Evolutionary conservation across 1,140 invertebrate genomes (phyloP).

Genomic region (Pseudomyrmex gracilis): DNA sequence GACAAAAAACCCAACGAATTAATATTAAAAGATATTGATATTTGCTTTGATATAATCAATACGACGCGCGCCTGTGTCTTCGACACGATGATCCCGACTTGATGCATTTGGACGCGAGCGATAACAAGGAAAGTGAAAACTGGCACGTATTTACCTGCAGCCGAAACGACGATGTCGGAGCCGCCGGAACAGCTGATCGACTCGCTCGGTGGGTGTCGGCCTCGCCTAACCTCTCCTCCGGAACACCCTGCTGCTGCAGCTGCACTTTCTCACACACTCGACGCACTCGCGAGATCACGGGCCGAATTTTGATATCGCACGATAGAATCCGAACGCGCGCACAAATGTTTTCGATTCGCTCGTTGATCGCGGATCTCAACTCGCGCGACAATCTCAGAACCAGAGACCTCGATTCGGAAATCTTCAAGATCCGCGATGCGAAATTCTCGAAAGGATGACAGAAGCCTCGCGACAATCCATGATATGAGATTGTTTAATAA

Average conservation of each 20-base stretch:
- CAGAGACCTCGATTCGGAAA: neutral
- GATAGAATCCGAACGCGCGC: neutral
- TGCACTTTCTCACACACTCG: slow-evolving; percentile 52
- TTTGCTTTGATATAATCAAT: too few relatives aligned
- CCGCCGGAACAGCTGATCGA: slow-evolving; percentile 71
- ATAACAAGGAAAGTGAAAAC: slow-evolving; percentile 53
- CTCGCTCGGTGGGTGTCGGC: slow-evolving; percentile 69
- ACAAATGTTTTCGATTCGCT: neutral
- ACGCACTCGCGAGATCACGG: slow-evolving; percentile 10
- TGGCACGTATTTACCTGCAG: slow-evolving; percentile 47
- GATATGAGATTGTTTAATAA: neutral
- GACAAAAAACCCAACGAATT: too few relatives aligned
- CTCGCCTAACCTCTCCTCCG: slow-evolving; percentile 60
- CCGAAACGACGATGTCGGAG: slow-evolving; percentile 61
- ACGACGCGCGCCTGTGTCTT: too few relatives aligned
- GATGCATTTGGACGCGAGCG: neutral
- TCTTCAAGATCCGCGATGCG: neutral
- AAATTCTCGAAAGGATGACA: too few relatives aligned
- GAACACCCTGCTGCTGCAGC: neutral
- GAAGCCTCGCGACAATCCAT: neutral
- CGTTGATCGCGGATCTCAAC: neutral
- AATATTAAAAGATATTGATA: neutral
- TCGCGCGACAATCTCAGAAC: neutral
- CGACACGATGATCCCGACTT: neutral
- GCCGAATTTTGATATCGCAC: neutral